phyloP scores from a whole-genome alignment of 2,113 vertebrate species.

The Scatophagus argus region DNA sequence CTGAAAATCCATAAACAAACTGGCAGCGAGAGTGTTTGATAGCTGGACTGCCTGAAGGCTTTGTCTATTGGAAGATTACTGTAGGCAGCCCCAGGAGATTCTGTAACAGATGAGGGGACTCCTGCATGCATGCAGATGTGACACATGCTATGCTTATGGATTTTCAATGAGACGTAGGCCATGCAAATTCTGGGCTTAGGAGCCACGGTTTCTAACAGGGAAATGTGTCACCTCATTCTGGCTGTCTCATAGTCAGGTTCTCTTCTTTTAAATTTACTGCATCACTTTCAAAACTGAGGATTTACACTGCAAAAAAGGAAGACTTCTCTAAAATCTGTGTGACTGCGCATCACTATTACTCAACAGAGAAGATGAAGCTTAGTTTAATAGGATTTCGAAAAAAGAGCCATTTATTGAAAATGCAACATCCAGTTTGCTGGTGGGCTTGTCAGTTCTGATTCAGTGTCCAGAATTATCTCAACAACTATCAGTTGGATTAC shows the following conservation, averaged over 20 bases:
- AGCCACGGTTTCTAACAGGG: constrained; percentile 11
- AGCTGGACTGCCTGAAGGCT: constrained; percentile 65
- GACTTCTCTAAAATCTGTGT: too few species aligned
- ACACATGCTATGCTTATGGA: constrained; percentile 56
- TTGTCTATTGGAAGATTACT: constrained; percentile 71
- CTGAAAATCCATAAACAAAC: constrained; percentile 79
- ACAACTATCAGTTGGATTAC: too few species aligned
- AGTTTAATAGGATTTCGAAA: too few species aligned
- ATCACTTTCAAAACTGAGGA: constrained; percentile 1
- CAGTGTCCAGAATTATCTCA: too few species aligned
- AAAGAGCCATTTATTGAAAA: too few species aligned
- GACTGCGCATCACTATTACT: too few species aligned
- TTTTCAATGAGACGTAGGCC: constrained; percentile 59
- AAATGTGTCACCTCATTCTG: constrained; percentile 13
- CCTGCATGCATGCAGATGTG: constrained; percentile 65
- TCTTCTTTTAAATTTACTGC: neutral
- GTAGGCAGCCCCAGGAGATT: constrained; percentile 59
- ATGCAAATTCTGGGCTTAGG: constrained; percentile 34
- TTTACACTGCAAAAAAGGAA: neutral
- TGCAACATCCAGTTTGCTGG: too few species aligned
- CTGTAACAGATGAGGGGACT: constrained; percentile 64
- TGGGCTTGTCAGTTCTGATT: too few species aligned
- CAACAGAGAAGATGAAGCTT: too few species aligned
- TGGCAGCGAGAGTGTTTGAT: constrained; percentile 60
- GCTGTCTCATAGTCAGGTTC: constrained; percentile 1